These are phyloP conservation scores for Caenorhabditis latens DNA, from an alignment of 1,140 invertebrate species.

Conservation along the genomic window DNA sequence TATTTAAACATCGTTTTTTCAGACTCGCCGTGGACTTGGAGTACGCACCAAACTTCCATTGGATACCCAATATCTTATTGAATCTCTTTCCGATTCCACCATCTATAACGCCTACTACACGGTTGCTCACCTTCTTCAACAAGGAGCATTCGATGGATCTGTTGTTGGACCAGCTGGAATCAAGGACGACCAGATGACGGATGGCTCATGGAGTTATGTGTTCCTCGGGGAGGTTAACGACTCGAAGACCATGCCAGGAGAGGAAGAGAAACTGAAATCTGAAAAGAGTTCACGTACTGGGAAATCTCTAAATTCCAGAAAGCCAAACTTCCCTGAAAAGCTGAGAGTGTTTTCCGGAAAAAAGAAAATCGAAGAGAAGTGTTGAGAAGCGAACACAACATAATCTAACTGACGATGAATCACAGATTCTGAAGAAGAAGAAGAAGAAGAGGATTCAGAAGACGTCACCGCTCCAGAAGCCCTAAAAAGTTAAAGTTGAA, in stretches of 20 bases:
- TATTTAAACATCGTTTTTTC: background rate
- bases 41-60: constrained; percentile 97
- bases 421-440: constrained; percentile 39
- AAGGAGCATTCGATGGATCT: constrained; percentile 68
- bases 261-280: constrained; percentile 84
- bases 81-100: constrained; percentile 98
- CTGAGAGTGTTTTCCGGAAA: constrained; percentile 94
- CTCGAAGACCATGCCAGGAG: constrained; percentile 84
- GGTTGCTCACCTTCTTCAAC: constrained; percentile 92
- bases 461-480: background rate
- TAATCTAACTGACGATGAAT: constrained; percentile 60
- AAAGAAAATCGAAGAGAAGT: constrained; percentile 80
- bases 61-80: constrained; percentile 96
- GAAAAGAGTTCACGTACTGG: constrained; percentile 92
- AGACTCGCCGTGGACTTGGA: constrained; percentile 92
- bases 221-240: constrained; percentile 87
- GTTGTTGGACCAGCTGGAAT: constrained; percentile 62
- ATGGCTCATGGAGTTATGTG: constrained; percentile 97
- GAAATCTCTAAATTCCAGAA: too few relatives aligned
- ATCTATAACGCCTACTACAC: constrained; percentile 99
- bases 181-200: constrained; percentile 86
- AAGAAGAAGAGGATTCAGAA: constrained; percentile 5
- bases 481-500: constrained; percentile 7
- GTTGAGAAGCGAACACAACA: constrained; percentile 29
- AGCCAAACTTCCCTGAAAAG: constrained; percentile 85